Conservation (phyloP, 2,113 vertebrate species). For the Esox niger region DNA sequence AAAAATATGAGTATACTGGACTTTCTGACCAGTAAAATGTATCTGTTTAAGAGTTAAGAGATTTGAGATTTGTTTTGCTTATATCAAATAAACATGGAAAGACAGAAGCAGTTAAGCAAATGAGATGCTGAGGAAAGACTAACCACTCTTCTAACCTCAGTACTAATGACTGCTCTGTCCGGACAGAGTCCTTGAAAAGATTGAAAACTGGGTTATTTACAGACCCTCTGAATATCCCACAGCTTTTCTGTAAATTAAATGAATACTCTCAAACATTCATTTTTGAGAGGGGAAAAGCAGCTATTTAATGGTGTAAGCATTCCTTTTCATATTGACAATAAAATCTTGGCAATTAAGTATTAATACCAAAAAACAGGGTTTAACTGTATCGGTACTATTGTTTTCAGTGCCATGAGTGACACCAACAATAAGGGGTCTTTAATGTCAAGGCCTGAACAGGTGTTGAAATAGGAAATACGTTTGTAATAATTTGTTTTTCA, state of each 20-base stretch:
- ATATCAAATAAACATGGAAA: too few relatives aligned
- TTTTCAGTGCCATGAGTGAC: neutral
- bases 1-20: too few relatives aligned
- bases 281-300: slow-evolving; percentile 8
- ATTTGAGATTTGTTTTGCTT: too few relatives aligned
- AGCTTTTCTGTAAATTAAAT: slow-evolving; percentile 12
- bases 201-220: too few relatives aligned
- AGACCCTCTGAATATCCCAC: slow-evolving; percentile 33
- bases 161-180: too few relatives aligned
- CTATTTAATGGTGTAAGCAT: neutral
- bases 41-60: too few relatives aligned
- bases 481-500: too few relatives aligned
- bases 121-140: slow-evolving; percentile 31
- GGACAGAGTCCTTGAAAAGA: too few relatives aligned
- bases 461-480: too few relatives aligned
- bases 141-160: neutral
- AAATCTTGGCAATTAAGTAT: neutral
- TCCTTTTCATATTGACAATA: neutral
- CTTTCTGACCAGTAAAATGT: too few relatives aligned
- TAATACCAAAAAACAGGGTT: neutral
- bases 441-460: neutral
- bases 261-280: slow-evolving; percentile 33
- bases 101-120: too few relatives aligned
- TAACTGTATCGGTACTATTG: neutral
- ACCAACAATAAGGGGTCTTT: neutral